Conservation (phyloP, 2,113 vertebrate genomes). For the Passerina amoena region DNA sequence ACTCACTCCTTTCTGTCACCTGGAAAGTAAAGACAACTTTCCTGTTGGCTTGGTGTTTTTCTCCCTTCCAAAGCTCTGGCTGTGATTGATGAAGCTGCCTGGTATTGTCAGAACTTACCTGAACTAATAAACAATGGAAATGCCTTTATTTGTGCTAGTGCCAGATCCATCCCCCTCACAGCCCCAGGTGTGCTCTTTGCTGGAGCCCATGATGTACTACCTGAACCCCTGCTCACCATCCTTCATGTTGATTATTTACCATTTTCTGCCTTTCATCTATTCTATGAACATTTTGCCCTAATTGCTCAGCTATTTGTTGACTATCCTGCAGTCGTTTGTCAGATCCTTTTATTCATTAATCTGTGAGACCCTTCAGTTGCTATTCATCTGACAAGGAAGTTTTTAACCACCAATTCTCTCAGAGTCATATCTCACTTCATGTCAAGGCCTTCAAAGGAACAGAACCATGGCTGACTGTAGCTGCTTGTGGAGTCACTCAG, state of each 20-base stretch:
- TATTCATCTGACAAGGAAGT: not conserved
- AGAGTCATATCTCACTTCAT: not conserved
- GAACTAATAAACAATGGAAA: conserved; percentile 23
- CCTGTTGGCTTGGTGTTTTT: not conserved
- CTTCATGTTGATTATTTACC: conserved; percentile 4
- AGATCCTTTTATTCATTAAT: conserved; percentile 24
- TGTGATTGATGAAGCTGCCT: not conserved
- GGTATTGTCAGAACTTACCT: not conserved
- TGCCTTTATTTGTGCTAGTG: not conserved
- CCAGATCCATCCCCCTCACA: not conserved
- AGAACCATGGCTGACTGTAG: not conserved
- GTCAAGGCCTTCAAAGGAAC: not conserved
- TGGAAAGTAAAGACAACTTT: not conserved
- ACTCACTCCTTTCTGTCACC: not conserved
- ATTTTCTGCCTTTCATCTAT: conserved; percentile 16
- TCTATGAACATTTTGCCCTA: not conserved
- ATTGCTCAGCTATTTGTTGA: conserved; percentile 41
- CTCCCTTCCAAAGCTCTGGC: not conserved
- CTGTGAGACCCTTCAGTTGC: conserved; percentile 13
- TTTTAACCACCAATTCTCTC: not conserved
- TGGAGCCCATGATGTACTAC: not conserved
- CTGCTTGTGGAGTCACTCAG: not conserved
- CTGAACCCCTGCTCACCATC: not conserved
- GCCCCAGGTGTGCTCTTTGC: not conserved
- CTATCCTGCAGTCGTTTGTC: conserved; percentile 1